phyloP scores from a whole-genome alignment of 2,888 invertebrate species.

The Tenthredo notha region DNA sequence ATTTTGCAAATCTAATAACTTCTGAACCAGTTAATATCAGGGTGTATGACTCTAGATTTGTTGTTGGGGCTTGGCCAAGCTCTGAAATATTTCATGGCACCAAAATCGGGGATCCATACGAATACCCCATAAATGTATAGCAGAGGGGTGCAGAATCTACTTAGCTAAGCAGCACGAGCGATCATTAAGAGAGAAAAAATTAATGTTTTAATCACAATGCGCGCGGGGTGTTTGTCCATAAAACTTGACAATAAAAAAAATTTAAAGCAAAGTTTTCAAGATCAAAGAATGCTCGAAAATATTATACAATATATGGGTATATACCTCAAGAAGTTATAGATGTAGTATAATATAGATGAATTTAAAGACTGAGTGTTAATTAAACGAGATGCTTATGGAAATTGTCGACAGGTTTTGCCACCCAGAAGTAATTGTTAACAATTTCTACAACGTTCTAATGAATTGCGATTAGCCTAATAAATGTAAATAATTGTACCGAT shows the following conservation, averaged over 20 bases:
- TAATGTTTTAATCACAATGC: constrained; percentile 6
- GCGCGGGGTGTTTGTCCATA: not conserved
- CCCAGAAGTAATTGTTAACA: not conserved
- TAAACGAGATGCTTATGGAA: not conserved
- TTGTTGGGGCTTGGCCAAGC: too few relatives aligned
- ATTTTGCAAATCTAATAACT: too few relatives aligned
- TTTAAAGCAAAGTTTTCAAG: not conserved
- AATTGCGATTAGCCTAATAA: not conserved
- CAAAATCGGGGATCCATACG: too few relatives aligned
- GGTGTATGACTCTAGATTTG: too few relatives aligned
- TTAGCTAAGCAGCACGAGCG: not conserved
- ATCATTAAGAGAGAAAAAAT: constrained; percentile 17
- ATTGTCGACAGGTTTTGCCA: not conserved
- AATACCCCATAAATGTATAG: not conserved
- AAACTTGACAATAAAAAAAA: not conserved
- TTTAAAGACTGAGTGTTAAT: not conserved
- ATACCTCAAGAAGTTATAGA: not conserved
- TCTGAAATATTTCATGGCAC: too few relatives aligned
- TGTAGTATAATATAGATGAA: not conserved
- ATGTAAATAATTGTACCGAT: not conserved
- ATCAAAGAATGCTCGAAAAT: not conserved
- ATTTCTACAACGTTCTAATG: not conserved
- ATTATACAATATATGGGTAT: not conserved
- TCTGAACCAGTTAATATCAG: too few relatives aligned
- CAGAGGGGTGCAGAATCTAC: not conserved